Conservation (phyloP, 53 echinoderm and acorn worm species). For the Pentamera pediparva region DNA sequence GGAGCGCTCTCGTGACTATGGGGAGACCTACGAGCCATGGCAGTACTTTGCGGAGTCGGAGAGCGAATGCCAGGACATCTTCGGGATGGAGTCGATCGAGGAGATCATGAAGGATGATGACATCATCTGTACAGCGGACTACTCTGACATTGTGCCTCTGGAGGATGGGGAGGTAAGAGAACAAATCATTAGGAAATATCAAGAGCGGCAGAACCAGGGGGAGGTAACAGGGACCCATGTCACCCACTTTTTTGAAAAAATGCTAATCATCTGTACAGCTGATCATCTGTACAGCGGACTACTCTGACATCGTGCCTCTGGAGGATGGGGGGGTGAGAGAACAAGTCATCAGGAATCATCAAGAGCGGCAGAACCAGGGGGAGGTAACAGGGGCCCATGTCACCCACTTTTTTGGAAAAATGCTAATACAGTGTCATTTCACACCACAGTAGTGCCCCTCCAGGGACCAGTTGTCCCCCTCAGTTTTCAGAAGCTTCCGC, state of each 20-base stretch:
- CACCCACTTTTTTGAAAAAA: too few relatives aligned
- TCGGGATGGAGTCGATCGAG: constrained; percentile 75
- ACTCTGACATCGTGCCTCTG: constrained; percentile 89
- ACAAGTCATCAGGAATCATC: too few relatives aligned
- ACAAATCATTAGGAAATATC: neutral
- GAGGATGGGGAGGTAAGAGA: constrained; percentile 90
- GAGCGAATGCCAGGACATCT: constrained; percentile 64
- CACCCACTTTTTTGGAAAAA: too few relatives aligned
- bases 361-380: too few relatives aligned
- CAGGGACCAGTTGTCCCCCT: too few relatives aligned
- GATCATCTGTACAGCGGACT: constrained; percentile 87
- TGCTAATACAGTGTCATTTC: too few relatives aligned
- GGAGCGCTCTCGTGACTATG: constrained; percentile 68
- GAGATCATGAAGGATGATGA: constrained; percentile 74
- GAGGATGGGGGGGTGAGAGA: constrained; percentile 88
- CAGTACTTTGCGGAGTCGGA: constrained; percentile 88
- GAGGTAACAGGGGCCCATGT: too few relatives aligned
- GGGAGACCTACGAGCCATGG: constrained; percentile 70
- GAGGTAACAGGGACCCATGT: too few relatives aligned
- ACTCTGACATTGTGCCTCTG: constrained; percentile 89
- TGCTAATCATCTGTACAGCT: too few relatives aligned
- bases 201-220: too few relatives aligned
- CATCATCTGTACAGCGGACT: constrained; percentile 86
- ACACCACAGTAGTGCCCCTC: too few relatives aligned
- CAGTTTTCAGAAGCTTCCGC: too few relatives aligned